Evolutionary conservation across 2,888 invertebrate species (phyloP).

Genomic region (Drosophila paranaensis): DNA sequence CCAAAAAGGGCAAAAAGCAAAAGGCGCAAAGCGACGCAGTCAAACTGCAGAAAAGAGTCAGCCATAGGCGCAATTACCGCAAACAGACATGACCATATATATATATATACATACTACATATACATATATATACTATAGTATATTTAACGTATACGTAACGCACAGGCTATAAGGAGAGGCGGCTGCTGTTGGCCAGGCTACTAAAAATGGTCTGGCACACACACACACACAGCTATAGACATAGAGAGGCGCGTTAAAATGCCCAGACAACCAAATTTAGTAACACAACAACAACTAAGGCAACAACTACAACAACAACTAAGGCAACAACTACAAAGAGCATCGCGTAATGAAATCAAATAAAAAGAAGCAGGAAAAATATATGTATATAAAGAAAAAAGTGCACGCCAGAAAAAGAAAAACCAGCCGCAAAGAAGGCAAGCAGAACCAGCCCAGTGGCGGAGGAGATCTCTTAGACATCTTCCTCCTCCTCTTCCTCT

Average conservation of each 20-base stretch:
- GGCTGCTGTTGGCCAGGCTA: conserved; percentile 60
- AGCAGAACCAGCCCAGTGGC: conserved; percentile 37
- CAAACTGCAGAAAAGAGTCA: conserved; percentile 50
- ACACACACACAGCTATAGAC: conserved; percentile 22
- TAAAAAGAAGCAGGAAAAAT: conserved; percentile 37
- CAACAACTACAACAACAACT: conserved; percentile 26
- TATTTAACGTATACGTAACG: conserved; percentile 31
- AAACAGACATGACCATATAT: conserved; percentile 65
- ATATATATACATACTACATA: conserved; percentile 24
- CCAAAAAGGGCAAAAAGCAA: conserved; percentile 67
- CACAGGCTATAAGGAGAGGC: conserved; percentile 52
- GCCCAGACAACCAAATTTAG: conserved; percentile 80
- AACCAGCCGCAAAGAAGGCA: conserved; percentile 23
- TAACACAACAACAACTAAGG: conserved; percentile 51
- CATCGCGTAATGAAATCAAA: conserved; percentile 73
- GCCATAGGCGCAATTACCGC: conserved; percentile 65
- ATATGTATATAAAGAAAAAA: conserved; percentile 28
- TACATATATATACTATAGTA: conserved; percentile 20
- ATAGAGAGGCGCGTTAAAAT: conserved; percentile 55
- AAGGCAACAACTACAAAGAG: conserved; percentile 61
- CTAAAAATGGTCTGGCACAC: conserved; percentile 75
- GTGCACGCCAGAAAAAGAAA: conserved; percentile 39
- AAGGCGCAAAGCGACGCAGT: conserved; percentile 11
- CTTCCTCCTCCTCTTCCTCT: background rate
- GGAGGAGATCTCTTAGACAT: conserved; percentile 8